phyloP scores from a whole-genome alignment of 2,888 invertebrate genomes.

The Achlya flavicornis region DNA sequence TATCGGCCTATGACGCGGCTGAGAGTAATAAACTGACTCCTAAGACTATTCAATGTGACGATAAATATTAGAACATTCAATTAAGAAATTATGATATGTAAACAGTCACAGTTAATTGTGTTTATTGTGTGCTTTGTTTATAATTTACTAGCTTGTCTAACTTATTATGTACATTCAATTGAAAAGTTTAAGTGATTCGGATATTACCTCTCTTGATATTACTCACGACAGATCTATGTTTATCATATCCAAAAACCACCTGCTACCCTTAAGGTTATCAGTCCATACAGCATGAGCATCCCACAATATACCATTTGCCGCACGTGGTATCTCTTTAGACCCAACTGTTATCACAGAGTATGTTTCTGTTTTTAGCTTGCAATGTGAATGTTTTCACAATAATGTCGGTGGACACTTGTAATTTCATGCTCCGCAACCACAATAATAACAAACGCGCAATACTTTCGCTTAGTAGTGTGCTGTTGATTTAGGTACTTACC shows the following conservation, averaged over 20 bases:
- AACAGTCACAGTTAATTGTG: slow-evolving; percentile 10
- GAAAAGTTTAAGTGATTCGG: background rate
- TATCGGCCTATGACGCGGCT: slow-evolving; percentile 10
- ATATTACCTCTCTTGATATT: background rate
- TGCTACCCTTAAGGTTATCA: background rate
- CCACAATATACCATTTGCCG: background rate
- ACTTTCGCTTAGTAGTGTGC: background rate
- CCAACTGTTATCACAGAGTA: background rate
- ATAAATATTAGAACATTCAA: slow-evolving; percentile 10
- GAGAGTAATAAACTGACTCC: slow-evolving; percentile 7
- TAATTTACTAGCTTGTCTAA: background rate
- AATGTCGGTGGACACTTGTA: slow-evolving; percentile 9
- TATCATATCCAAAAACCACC: too few relatives aligned
- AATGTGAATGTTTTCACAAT: background rate
- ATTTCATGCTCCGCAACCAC: slow-evolving; percentile 24
- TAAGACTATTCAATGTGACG: background rate
- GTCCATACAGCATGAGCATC: background rate
- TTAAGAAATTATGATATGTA: slow-evolving; percentile 7
- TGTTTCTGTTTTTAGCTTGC: background rate
- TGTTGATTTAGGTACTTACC: background rate
- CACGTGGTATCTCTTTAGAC: background rate
- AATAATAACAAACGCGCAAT: slow-evolving; percentile 23
- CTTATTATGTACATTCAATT: background rate
- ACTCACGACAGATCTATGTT: too few relatives aligned
- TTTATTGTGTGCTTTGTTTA: slow-evolving; percentile 11